Base-by-base conservation (phyloP, 2,888 invertebrate species). In the Embidobia sp. region DNA sequence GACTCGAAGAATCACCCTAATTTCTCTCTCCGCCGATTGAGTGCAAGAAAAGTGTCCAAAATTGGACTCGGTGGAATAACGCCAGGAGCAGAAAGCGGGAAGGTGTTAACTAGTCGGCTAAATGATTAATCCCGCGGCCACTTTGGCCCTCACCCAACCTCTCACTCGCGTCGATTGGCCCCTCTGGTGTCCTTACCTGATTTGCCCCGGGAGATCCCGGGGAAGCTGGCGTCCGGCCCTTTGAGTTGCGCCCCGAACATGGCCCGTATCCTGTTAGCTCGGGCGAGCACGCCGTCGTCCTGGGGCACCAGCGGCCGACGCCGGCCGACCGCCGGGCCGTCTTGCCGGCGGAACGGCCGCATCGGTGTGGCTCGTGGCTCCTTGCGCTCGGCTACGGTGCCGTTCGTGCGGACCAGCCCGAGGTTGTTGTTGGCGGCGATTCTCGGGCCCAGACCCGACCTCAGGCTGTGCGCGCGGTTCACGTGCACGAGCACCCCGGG, bases 401-500 rank as follows among this genome's bases (percentile, higher is more conserved):
- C 72, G 48, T 79, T 79, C 70, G 81, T 69, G 73, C 80, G 82
- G 72, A 80, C 80, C 74, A 77, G 57, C 66, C 73, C 70, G 57
- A 76, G 70, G 49, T 82, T 82, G 61, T 84, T 83, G 81, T 80
- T 82, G 64, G 27, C 64, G 55, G 61, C 53, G 73, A 83, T 78
- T 66, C 82, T 85, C 70, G 85, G 81, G 77, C 82, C 82, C 78
- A 89, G 80, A 44, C 89, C 88, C 40, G 88, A 86, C 57, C 88
- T 86, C 67, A 92, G 90, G 82, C 94, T 95, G 88, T 95, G 94
- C 88, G 94, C 93, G 64, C 95, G 95, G 90, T 96, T 96, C 16
- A 96, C 94, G 88, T 97, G 97, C 48, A 97, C 94, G 85, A 97
- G 91, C 57, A 97, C 96, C 55, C 97, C 97, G 1, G 97, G 96